These are phyloP conservation scores for Bombus impatiens DNA, from an alignment of 1,140 invertebrate species.

Conservation along the genomic window DNA sequence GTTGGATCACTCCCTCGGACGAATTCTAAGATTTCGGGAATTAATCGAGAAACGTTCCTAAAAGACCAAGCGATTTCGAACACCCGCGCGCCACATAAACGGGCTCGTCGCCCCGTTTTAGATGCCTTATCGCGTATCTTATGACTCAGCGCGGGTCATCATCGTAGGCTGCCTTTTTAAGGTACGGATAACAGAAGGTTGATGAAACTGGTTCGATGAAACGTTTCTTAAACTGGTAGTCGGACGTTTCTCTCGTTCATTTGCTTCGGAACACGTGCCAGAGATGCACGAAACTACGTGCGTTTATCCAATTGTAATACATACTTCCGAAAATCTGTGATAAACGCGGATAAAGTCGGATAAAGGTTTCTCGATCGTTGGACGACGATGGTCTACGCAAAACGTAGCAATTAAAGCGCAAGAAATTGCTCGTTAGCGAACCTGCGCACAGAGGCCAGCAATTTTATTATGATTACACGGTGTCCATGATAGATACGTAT, in stretches of 20 bases:
- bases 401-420: slow-evolving; percentile 59
- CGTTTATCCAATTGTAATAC: too few species aligned
- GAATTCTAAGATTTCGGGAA: background rate
- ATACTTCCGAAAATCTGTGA: background rate
- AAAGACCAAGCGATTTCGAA: background rate
- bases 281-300: background rate
- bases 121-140: slow-evolving; percentile 53
- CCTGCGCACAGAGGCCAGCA: slow-evolving; percentile 34
- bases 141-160: slow-evolving; percentile 30
- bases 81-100: background rate
- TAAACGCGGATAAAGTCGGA: background rate
- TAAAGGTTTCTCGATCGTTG: background rate
- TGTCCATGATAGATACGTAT: slow-evolving; percentile 60
- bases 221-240: background rate
- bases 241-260: background rate
- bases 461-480: slow-evolving; percentile 69
- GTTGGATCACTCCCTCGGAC: background rate
- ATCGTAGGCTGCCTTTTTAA: slow-evolving; percentile 31
- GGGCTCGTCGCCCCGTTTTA: background rate
- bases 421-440: slow-evolving; percentile 60
- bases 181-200: slow-evolving; percentile 46
- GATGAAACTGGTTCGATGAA: too few species aligned
- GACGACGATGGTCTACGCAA: slow-evolving; percentile 36
- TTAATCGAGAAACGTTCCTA: background rate
- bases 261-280: slow-evolving; percentile 3